Evolutionary conservation across 1,140 invertebrate genomes (phyloP), one percentile per base, ranked within the genome.

Genomic region (Nasonia vitripennis): DNA sequence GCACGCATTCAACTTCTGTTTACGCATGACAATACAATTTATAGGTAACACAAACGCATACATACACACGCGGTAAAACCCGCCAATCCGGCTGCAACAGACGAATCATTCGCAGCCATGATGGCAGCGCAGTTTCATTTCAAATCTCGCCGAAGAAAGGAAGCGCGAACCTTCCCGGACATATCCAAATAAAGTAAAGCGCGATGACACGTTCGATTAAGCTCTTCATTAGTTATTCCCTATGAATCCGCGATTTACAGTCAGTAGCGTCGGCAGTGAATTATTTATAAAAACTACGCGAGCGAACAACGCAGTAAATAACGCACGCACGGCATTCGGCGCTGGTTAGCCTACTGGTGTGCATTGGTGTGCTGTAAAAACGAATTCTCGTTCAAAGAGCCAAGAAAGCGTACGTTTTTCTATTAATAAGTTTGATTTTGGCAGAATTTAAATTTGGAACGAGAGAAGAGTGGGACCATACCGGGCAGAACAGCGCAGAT

Each of bases 401-500:
- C 17, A 7, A 62, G 17, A 62, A 17, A 62, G 17, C 14, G 14
- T 62, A 62, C 20, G 55, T 62, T 62, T 62, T 62, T 71, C 34
- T 83, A 83, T 77, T 77, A 67, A 83, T 67, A 77, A 75, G 14
- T 31, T 41, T 7, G 51, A 78, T 78, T 79, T 79, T 62, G 34
- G 51, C n/a, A 31, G 17, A 80, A 74, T 84, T 79, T 55, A 79
- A 84, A 79, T 55, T 79, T 79, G 67, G 55, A 71, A 71, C 67
- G 27, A 68, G n/a, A 55, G 37, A 37, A 23, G 48, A 84, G 37
- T 17, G 6, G 45, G 11, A 37, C 12, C 11, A 31, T 34, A 67
- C 14, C 37, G 20, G 55, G 17, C 7, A 75, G 17, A 70, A 73
- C 7, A 74, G 41, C 14, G 10, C 17, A 37, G 3, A 34, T 37